Evolutionary conservation across 2,113 vertebrate species (phyloP), one percentile per base, ranked within the genome.

Genomic region (Albula goreensis): DNA sequence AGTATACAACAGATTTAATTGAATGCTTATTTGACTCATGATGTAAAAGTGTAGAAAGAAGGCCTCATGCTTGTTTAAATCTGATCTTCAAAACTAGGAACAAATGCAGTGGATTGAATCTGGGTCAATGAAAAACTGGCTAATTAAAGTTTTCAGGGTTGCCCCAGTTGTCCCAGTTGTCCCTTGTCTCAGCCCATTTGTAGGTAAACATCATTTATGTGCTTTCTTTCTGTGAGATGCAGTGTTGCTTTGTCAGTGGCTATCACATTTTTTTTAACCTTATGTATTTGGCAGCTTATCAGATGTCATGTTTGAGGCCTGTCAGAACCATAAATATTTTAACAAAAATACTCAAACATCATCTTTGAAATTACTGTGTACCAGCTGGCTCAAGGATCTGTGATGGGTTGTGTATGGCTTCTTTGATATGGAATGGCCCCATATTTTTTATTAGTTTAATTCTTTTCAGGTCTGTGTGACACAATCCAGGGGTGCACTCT

Each of bases 61-160:
- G 70, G 70, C 70, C 70, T 31, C n/a, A 22, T 74, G 70, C 70
- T 31, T n/a, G n/a, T 8, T 74, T 31, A n/a, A 74, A 74, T 74
- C 9, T 74, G n/a, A 25, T 74, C n/a, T n/a, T 74, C n/a, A 4
- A 22, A 74, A n/a, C n/a, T 74, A 74, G 31, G 70, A 74, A 74
- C 70, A 74, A 74, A 74, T 31, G 70, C n/a, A 31, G 22, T 74
- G 70, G 70, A 74, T 74, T 74, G 70, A n/a, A 74, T 74, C 70
- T 74, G 70, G 70, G 70, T 74, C 70, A 74, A 31, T 74, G 22
- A 8, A 70, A 74, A n/a, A 25, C 6, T 31, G 25, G 70, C 70
- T 74, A 74, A 74, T 74, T 74, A 74, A 31, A 74, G 8, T 74
- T 25, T 74, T 74, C 70, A 74, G n/a, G 70, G 70, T 74, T 74